Percentiles rank a stretch among this genome's conserved stretches.
Conservation (phyloP, 2,888 invertebrate species). For the Hyles lineata region DNA sequence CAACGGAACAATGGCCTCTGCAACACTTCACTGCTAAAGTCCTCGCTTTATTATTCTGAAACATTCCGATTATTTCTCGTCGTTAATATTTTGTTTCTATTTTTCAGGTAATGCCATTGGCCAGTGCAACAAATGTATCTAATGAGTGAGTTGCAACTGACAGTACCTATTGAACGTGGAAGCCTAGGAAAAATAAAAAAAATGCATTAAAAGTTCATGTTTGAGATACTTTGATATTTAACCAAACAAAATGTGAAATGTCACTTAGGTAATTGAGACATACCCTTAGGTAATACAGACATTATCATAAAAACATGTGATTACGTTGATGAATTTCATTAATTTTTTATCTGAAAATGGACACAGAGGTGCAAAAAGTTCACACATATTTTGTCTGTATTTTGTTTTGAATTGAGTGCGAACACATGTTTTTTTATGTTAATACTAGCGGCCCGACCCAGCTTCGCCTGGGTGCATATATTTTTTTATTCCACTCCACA, state of each 20-base stretch:
- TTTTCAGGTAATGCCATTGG: constrained; percentile 17
- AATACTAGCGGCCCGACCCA: no score
- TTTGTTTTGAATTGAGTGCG: no score
- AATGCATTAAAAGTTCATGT: not conserved
- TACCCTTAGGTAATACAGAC: no score
- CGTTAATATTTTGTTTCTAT: not conserved
- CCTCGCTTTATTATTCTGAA: not conserved
- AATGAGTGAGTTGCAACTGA: constrained; percentile 7
- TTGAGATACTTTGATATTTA: no score
- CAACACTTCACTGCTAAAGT: not conserved
- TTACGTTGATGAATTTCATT: no score
- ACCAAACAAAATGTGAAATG: not conserved
- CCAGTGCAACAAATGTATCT: not conserved
- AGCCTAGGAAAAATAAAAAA: not conserved
- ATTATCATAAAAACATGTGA: no score
- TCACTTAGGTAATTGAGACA: not conserved
- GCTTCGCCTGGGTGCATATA: no score
- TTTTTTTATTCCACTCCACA: no score
- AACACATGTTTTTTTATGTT: no score
- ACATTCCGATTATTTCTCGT: not conserved
- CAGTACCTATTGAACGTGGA: not conserved
- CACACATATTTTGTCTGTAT: no score
- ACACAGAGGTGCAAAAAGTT: no score
- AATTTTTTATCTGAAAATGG: no score
- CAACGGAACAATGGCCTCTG: not conserved